phyloP scores from a whole-genome alignment of 2,797 vertebrate species.

The Coregonus ussuriensis region DNA sequence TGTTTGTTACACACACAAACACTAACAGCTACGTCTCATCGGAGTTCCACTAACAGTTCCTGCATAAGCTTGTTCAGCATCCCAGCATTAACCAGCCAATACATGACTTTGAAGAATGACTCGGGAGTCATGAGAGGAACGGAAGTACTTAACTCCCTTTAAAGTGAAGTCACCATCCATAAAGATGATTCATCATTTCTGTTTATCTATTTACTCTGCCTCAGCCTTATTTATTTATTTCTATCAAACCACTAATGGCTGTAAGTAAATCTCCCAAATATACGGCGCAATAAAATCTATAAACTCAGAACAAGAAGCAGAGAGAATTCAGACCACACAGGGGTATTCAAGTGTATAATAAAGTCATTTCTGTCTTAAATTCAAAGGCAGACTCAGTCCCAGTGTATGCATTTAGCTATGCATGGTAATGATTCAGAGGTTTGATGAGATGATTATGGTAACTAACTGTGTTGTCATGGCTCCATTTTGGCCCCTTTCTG shows the following conservation, averaged over 20 bases:
- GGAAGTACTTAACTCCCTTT: neutral
- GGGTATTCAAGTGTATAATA: conserved; percentile 5
- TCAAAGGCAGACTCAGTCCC: neutral
- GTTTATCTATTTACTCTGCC: conserved; percentile 12
- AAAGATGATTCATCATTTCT: conserved; percentile 18
- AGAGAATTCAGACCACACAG: neutral
- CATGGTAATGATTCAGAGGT: neutral
- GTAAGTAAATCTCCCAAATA: conserved; percentile 26
- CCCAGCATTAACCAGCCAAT: neutral
- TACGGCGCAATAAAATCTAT: conserved; percentile 20
- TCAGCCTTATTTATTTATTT: conserved; percentile 6
- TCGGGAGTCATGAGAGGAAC: neutral
- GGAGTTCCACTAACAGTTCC: neutral
- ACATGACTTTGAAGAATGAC: neutral
- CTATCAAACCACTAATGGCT: conserved; percentile 26
- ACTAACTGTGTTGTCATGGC: conserved; percentile 10
- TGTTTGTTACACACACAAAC: neutral
- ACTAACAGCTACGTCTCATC: neutral
- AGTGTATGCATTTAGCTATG: neutral
- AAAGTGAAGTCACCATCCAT: conserved; percentile 11
- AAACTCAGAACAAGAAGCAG: conserved; percentile 8
- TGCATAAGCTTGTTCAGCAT: neutral
- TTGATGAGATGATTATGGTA: conserved; percentile 9
- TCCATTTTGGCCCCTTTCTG: neutral
- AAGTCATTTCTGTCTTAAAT: conserved; percentile 16